Base-by-base conservation (phyloP, 2,113 vertebrate species). In the Etia nguti region DNA sequence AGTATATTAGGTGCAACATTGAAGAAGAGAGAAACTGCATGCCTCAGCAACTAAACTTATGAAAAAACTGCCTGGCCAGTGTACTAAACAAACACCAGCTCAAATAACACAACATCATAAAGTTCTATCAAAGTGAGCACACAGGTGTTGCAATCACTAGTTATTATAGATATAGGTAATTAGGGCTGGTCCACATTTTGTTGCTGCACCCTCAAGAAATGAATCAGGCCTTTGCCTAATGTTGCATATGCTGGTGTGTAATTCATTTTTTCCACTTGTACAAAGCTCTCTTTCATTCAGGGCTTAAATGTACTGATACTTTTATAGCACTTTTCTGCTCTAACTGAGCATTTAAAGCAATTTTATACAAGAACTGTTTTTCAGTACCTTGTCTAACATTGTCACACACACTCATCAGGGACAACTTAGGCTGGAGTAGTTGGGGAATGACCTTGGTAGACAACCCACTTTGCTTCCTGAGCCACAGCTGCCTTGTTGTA, bases 231-330 rank as follows among this genome's bases (percentile, higher is more conserved):
- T 24, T 57, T 24, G 80, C 54, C 57, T 79, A 86, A 81, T 29
- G 16, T 9, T 46, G 24, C 24, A 6, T 54, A 73, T 55, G 2
- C 24, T 29, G 73, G 6, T 18, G 50, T 88, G 56, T 62, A 84
- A 89, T 92, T 81, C 8, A 43, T 4, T 81, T 24, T 91, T 88
- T 79, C 79, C 62, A 75, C 26, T 83, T 88, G 34, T 36, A 18
- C n/a, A 4, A 65, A 56, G 48, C 38, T 29, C 26, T 55, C 55
- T 70, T 77, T 22, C 10, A n/a, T 81, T 83, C 38, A 79, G 65
- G 56, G 18, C 43, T 22, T 11, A 15, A n/a, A 80, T 62, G 16
- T 9, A 34, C 29, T 62, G 29, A 29, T 1, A 34, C 59, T 20
- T 60, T 18, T 34, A 62, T 34, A 62, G 29, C 59, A 20, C 59